Percentiles rank a stretch among this genome's conserved stretches.
Conservation (phyloP, 2,113 vertebrate species). For the Esox niger region DNA sequence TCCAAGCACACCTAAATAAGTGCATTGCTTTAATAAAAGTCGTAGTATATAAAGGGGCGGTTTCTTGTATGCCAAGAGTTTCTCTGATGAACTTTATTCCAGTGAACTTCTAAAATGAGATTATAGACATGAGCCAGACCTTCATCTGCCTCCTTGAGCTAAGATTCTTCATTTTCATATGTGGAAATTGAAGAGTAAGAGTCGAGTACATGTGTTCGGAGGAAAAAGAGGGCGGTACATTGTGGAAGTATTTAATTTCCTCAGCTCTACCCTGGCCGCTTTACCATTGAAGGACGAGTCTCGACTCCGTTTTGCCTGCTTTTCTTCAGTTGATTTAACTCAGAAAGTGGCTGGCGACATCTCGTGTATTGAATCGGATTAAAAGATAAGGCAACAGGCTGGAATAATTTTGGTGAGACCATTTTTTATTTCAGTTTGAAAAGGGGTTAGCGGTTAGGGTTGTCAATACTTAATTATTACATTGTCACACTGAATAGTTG, state of each 20-base stretch:
- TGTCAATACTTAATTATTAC: too few relatives aligned
- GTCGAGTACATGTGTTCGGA: neutral
- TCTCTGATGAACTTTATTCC: too few relatives aligned
- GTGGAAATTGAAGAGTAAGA: neutral
- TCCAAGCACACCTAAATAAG: too few relatives aligned
- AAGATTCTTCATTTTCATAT: neutral
- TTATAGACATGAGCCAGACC: neutral
- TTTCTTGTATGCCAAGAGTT: too few relatives aligned
- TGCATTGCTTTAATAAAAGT: too few relatives aligned
- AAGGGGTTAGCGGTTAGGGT: neutral
- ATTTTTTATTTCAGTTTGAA: neutral
- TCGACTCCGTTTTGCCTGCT: neutral
- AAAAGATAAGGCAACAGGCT: neutral
- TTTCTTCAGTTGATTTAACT: too few relatives aligned
- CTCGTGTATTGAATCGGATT: neutral
- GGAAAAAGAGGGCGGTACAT: neutral
- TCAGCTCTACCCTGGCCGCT: neutral
- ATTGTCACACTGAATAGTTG: too few relatives aligned
- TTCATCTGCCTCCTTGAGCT: neutral
- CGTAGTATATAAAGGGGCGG: too few relatives aligned
- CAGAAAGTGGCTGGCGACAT: too few relatives aligned
- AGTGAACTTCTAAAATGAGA: too few relatives aligned
- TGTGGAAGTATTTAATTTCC: neutral
- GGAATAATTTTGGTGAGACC: neutral
- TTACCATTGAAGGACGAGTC: neutral